Evolutionary conservation across 2,888 invertebrate species (phyloP), one percentile per base, ranked within the genome.

Genomic region (Poecilobothrus nobilitatus): DNA sequence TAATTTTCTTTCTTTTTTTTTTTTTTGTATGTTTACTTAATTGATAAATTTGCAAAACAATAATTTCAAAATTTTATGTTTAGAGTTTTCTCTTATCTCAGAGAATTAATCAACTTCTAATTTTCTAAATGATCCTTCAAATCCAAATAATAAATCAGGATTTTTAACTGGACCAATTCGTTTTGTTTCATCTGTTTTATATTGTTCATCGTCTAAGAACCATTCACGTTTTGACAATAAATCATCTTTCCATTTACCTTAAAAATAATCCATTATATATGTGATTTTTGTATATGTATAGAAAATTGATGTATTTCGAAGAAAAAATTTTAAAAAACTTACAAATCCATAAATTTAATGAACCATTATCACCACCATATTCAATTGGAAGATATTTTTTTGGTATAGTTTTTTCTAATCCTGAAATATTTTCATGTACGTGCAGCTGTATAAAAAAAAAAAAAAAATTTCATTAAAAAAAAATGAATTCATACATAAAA

Each of bases 291-390:
- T n/a, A n/a, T n/a, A n/a, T n/a, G n/a, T n/a, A 27, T 4, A 27
- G 5, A 27, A 27, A 27, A 27, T 27, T 27, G 27, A 27, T 27
- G 2, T 27, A 27, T 27, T 5, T 27, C 2, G 27, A 27, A 27
- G 5, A 27, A 27, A 27, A 27, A 27, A 27, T 5, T n/a, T n/a
- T 64, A 74, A 20, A 10, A 10, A 34, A 37, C 65, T 65, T 65
- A 65, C 65, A 65, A 20, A 65, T 65, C 65, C 65, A 65, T 37
- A 34, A 20, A 10, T 65, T 65, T 20, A 65, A 37, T 37, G 85
- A 81, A 1, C 86, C 86, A 37, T 83, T 86, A 20, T 81, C 81
- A 8, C 89, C 89, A 20, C 89, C 89, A 73, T 88, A 89, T 74
- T 90, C 89, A 21, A 79, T 80, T 0, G 89, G 89, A 65, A 89